A percentile compares a stretch with the other conserved stretches of the same genome.
phyloP scores from a whole-genome alignment of 1,140 invertebrate species.

The Diorhabda elongata region DNA sequence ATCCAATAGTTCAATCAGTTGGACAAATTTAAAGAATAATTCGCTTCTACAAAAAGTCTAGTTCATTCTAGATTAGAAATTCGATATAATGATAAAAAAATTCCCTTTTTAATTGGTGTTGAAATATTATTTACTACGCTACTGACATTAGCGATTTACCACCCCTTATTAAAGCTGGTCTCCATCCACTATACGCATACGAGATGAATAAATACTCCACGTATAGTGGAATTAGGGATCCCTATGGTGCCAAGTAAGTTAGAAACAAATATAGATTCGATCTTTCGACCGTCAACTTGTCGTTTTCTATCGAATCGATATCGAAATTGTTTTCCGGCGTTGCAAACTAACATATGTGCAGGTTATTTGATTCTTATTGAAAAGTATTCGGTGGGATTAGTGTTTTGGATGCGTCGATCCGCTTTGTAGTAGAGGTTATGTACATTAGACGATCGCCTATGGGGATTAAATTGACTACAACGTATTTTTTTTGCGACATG shows the following conservation, averaged over 20 bases:
- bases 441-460: slow-evolving; percentile 13
- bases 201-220: slow-evolving; percentile 45
- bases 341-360: slow-evolving; percentile 47
- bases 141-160: slow-evolving; percentile 27
- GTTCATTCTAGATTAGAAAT: too few relatives aligned
- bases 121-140: slow-evolving; percentile 8
- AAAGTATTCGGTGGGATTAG: slow-evolving; percentile 41
- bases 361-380: slow-evolving; percentile 48
- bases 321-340: slow-evolving; percentile 1
- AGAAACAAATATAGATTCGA: slow-evolving; percentile 27
- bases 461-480: slow-evolving; percentile 27
- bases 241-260: slow-evolving; percentile 32
- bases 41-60: too few relatives aligned
- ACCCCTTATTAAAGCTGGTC: slow-evolving; percentile 41
- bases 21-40: too few relatives aligned
- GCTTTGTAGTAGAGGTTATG: slow-evolving; percentile 13
- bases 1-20: too few relatives aligned
- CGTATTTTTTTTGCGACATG: too few relatives aligned
- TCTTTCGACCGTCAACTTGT: background rate
- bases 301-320: background rate
- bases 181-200: slow-evolving; percentile 32
- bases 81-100: too few relatives aligned
- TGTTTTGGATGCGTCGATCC: slow-evolving; percentile 8
- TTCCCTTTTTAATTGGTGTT: too few relatives aligned
- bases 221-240: slow-evolving; percentile 42